Conservation (phyloP, 2,113 vertebrate genomes). For the Amia ocellicauda region DNA sequence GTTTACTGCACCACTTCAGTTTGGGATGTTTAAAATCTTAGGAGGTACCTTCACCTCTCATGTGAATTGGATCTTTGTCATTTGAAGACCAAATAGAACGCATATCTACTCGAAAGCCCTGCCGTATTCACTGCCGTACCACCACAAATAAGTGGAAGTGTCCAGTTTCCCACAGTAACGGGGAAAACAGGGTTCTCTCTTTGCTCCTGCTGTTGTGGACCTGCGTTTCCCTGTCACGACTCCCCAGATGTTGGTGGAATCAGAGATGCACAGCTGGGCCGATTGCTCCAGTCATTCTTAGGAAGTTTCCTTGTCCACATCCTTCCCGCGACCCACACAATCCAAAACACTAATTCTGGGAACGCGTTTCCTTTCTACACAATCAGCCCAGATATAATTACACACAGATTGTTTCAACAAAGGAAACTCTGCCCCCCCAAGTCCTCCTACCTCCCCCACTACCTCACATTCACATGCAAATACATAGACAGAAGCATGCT, state of each 20-base stretch:
- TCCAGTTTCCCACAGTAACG: too few species aligned
- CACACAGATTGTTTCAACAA: constrained; percentile 55
- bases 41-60: too few species aligned
- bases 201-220: background rate
- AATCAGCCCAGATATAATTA: constrained; percentile 62
- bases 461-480: constrained; percentile 25
- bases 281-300: constrained; percentile 11
- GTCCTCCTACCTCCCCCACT: constrained; percentile 9
- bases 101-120: too few species aligned
- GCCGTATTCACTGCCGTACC: too few species aligned
- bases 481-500: constrained; percentile 24
- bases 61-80: too few species aligned
- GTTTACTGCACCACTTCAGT: too few species aligned
- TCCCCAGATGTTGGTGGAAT: constrained; percentile 34
- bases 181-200: too few species aligned
- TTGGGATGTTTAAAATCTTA: too few species aligned
- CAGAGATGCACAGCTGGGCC: constrained; percentile 17
- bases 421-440: constrained; percentile 47
- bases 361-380: constrained; percentile 56
- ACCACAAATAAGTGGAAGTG: too few species aligned
- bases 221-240: background rate
- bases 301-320: constrained; percentile 62
- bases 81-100: too few species aligned
- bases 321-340: constrained; percentile 49
- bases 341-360: constrained; percentile 47